A percentile compares a stretch with the other conserved stretches of the same genome.
These are phyloP conservation scores for Linurgus olivaceus DNA, from an alignment of 2,797 vertebrate species.

Conservation along the genomic window DNA sequence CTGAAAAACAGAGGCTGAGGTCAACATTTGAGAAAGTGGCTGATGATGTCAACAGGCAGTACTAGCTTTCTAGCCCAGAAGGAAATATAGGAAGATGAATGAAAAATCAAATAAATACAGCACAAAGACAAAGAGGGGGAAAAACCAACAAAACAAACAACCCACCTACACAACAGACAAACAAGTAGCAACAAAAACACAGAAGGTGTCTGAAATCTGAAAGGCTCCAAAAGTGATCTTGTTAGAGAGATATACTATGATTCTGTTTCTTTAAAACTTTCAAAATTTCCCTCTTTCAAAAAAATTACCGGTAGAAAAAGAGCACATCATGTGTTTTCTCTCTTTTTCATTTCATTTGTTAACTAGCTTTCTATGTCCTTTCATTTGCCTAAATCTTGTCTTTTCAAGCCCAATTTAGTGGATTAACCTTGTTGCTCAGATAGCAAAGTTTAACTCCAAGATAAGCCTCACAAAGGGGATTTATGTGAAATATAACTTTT, in stretches of 20 bases:
- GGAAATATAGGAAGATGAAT: not conserved
- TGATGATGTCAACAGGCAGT: not conserved
- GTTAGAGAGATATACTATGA: not conserved
- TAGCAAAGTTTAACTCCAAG: not conserved
- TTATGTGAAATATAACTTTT: slow-evolving; percentile 3
- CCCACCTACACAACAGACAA: not conserved
- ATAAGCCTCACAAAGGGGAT: not conserved
- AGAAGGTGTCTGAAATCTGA: not conserved
- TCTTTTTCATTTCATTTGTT: not conserved
- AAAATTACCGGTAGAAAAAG: not conserved
- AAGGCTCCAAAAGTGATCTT: not conserved
- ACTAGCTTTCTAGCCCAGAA: not conserved
- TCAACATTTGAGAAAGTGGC: not conserved
- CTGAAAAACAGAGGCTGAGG: not conserved
- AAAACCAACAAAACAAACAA: not conserved
- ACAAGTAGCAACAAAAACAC: not conserved
- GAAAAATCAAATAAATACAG: not conserved
- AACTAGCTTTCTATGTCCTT: not conserved
- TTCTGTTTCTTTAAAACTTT: not conserved
- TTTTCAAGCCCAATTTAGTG: not conserved
- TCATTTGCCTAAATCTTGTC: slow-evolving; percentile 3
- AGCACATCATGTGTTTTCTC: not conserved
- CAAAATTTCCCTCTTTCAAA: not conserved
- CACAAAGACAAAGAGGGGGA: not conserved
- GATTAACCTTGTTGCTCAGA: slow-evolving; percentile 22